A percentile compares a stretch with the other conserved stretches of the same genome.
Conservation (phyloP, 2,888 invertebrate species). For the Zygogramma bicolorata region DNA sequence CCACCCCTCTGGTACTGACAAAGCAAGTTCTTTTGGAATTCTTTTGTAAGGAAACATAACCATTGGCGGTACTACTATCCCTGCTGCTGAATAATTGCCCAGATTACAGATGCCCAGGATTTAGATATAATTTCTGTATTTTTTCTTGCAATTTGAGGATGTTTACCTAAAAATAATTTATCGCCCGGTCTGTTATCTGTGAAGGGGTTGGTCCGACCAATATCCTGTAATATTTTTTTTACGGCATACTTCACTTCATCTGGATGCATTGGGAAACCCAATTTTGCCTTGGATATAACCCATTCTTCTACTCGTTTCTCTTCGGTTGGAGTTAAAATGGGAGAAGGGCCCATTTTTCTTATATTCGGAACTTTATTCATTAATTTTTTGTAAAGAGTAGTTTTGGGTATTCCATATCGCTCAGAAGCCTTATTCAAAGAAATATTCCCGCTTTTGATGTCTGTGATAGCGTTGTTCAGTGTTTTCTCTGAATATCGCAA, state of each 20-base stretch:
- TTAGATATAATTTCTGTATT: constrained; percentile 51
- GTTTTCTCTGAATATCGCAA: background rate
- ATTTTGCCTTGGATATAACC: constrained; percentile 40
- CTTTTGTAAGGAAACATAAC: constrained; percentile 50
- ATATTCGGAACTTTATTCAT: background rate
- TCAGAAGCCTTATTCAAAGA: background rate
- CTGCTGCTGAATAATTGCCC: constrained; percentile 39
- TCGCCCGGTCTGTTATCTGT: constrained; percentile 47
- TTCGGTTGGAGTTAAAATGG: background rate
- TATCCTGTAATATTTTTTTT: constrained; percentile 30
- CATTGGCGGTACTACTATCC: constrained; percentile 47
- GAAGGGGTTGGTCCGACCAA: constrained; percentile 22
- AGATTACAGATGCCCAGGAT: constrained; percentile 44
- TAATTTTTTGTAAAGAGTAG: background rate
- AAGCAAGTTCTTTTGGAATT: constrained; percentile 35
- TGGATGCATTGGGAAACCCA: constrained; percentile 43
- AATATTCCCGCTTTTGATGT: background rate
- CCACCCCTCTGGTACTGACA: constrained; percentile 15
- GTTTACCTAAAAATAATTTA: constrained; percentile 47
- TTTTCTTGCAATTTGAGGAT: constrained; percentile 47
- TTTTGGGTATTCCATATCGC: background rate
- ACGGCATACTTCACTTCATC: constrained; percentile 38
- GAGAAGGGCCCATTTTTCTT: background rate
- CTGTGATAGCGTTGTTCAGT: background rate
- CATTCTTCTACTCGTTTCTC: constrained; percentile 28